Evolutionary conservation across 30 jellyfish, hydroid and myxozoan genomes (phyloP).

Genomic region (Cassiopea andromeda): DNA sequence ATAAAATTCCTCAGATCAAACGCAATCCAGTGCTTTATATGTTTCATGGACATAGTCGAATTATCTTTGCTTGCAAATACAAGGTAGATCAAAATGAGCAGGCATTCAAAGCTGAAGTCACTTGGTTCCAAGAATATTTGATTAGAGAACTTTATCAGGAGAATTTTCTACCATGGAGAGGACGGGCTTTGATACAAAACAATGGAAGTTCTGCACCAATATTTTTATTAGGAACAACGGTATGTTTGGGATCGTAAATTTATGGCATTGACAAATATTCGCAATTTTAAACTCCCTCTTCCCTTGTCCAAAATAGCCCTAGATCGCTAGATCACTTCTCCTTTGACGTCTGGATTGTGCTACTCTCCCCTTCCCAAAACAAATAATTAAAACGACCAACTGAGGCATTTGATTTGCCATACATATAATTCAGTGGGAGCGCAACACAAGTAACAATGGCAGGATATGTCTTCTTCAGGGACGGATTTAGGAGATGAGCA

Average conservation of each 20-base stretch:
- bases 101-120: background rate
- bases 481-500: no score
- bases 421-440: no score
- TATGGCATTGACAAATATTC: background rate
- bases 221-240: background rate
- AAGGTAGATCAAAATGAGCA: background rate
- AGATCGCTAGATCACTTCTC: no score
- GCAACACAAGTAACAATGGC: no score
- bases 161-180: background rate
- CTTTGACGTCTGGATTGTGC: no score
- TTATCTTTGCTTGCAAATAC: background rate
- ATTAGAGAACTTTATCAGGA: background rate
- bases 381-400: no score
- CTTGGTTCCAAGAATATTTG: slow-evolving; percentile 3
- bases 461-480: no score
- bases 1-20: background rate
- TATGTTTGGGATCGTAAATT: background rate
- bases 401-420: no score
- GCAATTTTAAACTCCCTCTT: no score
- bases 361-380: no score
- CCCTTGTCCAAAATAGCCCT: no score
- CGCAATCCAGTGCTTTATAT: background rate
- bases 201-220: background rate
- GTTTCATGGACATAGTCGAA: background rate
- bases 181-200: background rate